Base-by-base conservation (phyloP, 2,888 invertebrate species). In the Griposia aprilina region DNA sequence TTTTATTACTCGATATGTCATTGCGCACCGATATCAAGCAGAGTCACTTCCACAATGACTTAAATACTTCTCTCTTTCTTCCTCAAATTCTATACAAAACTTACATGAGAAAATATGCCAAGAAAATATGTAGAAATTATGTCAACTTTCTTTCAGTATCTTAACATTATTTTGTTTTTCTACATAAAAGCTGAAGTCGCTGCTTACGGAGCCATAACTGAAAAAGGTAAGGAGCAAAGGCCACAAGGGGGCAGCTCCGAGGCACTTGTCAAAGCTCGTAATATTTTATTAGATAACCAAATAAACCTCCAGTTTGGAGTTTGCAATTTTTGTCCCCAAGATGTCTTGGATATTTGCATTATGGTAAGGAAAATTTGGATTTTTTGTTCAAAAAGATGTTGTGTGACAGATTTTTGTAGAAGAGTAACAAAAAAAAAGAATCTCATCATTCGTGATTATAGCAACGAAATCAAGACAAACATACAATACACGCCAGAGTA, bases 271-370 rank as follows among this genome's bases (percentile, higher is more conserved):
- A 95, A 94, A 94, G 90, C 95, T 96, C 96, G 95, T 96, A 96
- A 96, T 96, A 96, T 96, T 96, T 96, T 96, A 96, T 96, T 96
- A 95, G 95, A 96, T 96, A 95, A 96, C 96, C 95, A 94, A 96
- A 96, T 96, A 96, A 96, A 95, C 93, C 92, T 92, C 90, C 91
- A 83, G 89, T 91, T 90, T 90, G 86, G 88, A 89, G 90, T 93
- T 94, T 93, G 93, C 93, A 93, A 89, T 90, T 94, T 94, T 93
- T 92, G 88, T 86, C 91, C 90, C 81, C 84, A 76, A 87, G 87
- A 87, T 88, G 81, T 87, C 89, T 87, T 82, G 88, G 86, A 88
- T 86, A 85, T 90, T 88, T 86, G 69, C 79, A 84, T 89, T 85
- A 81, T 72, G 80, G 50, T 83, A 70, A 81, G 45, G 66, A 26